Percentiles rank a stretch among this genome's conserved stretches.
Conservation (phyloP, 2,888 invertebrate genomes). For the Drosophila falleni region DNA sequence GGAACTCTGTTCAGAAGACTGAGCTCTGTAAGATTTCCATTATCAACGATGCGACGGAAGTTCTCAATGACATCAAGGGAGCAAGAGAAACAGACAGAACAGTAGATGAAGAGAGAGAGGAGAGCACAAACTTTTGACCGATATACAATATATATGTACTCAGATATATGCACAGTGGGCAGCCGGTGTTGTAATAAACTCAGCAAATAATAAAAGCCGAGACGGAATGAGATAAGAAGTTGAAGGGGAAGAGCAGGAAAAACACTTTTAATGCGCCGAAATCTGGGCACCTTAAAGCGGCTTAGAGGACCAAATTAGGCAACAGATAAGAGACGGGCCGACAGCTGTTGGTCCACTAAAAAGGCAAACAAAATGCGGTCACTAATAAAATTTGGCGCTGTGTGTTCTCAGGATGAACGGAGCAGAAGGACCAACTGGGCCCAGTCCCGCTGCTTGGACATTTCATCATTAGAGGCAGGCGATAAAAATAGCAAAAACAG, state of each 20-base stretch:
- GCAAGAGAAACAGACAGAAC: not conserved
- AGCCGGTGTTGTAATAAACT: slow-evolving; percentile 55
- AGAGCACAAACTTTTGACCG: slow-evolving; percentile 71
- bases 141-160: slow-evolving; percentile 38
- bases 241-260: slow-evolving; percentile 5
- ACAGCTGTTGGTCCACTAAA: slow-evolving; percentile 72
- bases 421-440: slow-evolving; percentile 26
- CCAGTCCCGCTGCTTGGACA: slow-evolving; percentile 38
- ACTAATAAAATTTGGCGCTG: slow-evolving; percentile 70
- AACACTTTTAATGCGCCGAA: slow-evolving; percentile 60
- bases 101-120: not conserved
- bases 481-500: slow-evolving; percentile 69
- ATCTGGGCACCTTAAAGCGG: slow-evolving; percentile 77
- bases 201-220: slow-evolving; percentile 45
- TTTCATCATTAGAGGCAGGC: slow-evolving; percentile 69
- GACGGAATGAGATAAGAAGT: slow-evolving; percentile 1
- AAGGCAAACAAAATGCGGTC: slow-evolving; percentile 64
- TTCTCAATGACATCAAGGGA: slow-evolving; percentile 63
- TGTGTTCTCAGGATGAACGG: slow-evolving; percentile 36
- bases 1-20: slow-evolving; percentile 27
- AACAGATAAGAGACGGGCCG: slow-evolving; percentile 51
- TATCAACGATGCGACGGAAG: slow-evolving; percentile 70
- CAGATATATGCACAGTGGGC: slow-evolving; percentile 13
- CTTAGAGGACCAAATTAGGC: slow-evolving; percentile 71
- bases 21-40: slow-evolving; percentile 61